Evolutionary conservation across 2,113 vertebrate species (phyloP).

Genomic region (Leptocoma aspasia): DNA sequence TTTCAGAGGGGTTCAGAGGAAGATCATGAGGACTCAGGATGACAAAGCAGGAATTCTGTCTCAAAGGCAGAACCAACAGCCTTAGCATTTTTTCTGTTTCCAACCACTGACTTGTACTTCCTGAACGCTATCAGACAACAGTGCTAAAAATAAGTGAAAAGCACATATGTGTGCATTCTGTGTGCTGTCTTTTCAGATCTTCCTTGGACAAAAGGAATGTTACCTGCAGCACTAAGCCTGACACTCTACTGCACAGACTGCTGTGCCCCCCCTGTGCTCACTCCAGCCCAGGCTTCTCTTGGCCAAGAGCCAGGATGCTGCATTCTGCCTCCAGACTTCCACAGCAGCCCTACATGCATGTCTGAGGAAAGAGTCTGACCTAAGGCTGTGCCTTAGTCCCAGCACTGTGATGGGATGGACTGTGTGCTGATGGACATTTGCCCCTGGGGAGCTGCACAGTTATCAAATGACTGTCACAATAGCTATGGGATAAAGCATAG

Average conservation of each 20-base stretch:
- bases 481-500: not conserved
- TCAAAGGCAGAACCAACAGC: not conserved
- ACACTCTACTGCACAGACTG: not conserved
- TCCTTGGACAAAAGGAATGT: not conserved
- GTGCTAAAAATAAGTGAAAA: slow-evolving; percentile 6
- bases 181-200: not conserved
- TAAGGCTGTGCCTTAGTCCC: not conserved
- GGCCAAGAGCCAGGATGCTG: not conserved
- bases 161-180: not conserved
- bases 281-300: not conserved
- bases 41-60: slow-evolving; percentile 29
- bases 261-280: not conserved
- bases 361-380: not conserved
- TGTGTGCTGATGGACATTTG: not conserved
- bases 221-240: not conserved
- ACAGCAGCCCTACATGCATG: not conserved
- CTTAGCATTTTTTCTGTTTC: not conserved
- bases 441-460: not conserved
- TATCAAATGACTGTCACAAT: not conserved
- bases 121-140: not conserved
- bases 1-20: not conserved
- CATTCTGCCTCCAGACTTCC: not conserved
- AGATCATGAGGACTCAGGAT: not conserved
- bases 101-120: not conserved
- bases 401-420: not conserved